These are phyloP conservation scores for Anser cygnoides DNA, from an alignment of 2,113 vertebrate species.

Conservation along the genomic window DNA sequence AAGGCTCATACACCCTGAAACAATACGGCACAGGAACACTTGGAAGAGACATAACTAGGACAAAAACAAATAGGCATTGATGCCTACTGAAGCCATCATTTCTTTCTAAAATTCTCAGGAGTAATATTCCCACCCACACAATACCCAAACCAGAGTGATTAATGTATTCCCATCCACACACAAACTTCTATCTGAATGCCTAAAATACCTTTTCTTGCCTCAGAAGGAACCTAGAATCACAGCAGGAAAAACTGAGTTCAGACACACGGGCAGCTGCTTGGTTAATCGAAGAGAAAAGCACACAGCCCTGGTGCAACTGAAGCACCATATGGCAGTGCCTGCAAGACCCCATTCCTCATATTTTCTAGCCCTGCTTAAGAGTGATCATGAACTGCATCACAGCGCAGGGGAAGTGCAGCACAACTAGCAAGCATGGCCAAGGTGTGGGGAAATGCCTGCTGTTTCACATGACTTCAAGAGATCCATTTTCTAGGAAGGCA, in stretches of 20 bases:
- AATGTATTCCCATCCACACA: neutral
- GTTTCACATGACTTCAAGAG: neutral
- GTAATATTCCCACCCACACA: neutral
- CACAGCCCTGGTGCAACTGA: neutral
- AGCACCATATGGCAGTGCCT: rapidly evolving
- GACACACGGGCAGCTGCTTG: too few relatives aligned
- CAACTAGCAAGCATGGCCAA: rapidly evolving
- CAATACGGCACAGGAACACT: constrained; percentile 2
- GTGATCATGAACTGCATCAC: neutral
- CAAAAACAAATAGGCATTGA: constrained; percentile 4
- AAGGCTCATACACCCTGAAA: neutral
- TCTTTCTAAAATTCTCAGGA: constrained; percentile 4
- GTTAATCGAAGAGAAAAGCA: neutral
- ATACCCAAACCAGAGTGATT: neutral
- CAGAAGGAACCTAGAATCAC: neutral
- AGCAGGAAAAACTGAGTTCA: neutral
- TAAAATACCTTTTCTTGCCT: neutral
- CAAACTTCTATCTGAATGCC: neutral
- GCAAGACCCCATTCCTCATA: neutral
- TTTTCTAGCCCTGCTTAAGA: neutral
- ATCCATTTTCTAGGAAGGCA: neutral
- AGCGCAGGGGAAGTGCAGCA: neutral
- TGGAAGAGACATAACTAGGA: neutral
- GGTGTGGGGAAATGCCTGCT: neutral
- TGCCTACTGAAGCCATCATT: neutral